These are phyloP conservation scores for Atherinomorus stipes DNA, from an alignment of 2,113 vertebrate genomes.

Conservation along the genomic window DNA sequence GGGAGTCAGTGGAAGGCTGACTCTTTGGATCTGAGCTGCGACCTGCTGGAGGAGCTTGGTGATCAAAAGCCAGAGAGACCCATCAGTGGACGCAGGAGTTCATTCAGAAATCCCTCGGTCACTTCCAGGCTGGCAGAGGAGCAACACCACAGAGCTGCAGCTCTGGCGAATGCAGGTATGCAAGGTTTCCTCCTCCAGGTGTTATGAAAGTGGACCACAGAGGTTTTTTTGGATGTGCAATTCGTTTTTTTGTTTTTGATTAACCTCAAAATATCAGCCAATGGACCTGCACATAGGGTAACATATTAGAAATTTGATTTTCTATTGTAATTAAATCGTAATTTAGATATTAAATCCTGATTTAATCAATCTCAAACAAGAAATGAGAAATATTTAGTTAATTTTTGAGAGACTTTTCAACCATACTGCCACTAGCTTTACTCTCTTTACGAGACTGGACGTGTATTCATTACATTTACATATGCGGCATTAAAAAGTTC, in stretches of 20 bases:
- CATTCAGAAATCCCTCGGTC: slow-evolving; percentile 38
- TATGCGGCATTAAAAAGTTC: no score
- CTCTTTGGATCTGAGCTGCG: slow-evolving; percentile 70
- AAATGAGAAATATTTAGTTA: background rate
- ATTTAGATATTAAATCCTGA: no score
- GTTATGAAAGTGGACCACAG: background rate
- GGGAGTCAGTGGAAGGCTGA: slow-evolving; percentile 66
- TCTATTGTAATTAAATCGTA: no score
- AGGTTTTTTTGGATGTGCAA: background rate
- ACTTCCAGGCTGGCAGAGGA: slow-evolving; percentile 55
- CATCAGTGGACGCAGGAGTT: slow-evolving; percentile 86
- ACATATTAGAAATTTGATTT: no score
- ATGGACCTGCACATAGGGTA: no score
- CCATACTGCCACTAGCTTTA: background rate
- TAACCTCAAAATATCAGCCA: no score
- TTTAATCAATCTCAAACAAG: background rate
- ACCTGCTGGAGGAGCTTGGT: slow-evolving; percentile 76
- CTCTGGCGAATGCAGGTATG: slow-evolving; percentile 54
- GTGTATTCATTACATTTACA: no score
- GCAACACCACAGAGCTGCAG: slow-evolving; percentile 42
- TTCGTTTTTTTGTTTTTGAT: no score
- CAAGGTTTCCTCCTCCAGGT: background rate
- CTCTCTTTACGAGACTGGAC: no score
- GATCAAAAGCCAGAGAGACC: slow-evolving; percentile 75
- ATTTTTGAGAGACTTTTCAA: background rate